Evolutionary conservation across 2,888 invertebrate species (phyloP).

Genomic region (Harpalus rubripes): DNA sequence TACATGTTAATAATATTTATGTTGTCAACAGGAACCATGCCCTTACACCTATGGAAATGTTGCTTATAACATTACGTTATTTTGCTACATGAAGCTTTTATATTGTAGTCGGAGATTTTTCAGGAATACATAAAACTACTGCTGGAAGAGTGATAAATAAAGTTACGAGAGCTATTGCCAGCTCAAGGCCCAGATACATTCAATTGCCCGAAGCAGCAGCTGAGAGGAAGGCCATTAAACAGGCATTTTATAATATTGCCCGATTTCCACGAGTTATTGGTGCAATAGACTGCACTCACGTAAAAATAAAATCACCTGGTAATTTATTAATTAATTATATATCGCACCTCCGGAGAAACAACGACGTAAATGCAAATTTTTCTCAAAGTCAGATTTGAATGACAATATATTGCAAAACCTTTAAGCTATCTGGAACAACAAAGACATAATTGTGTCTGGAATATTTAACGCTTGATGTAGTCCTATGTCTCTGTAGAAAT

Average conservation of each 20-base stretch:
- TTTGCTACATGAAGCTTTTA: slow-evolving; percentile 18
- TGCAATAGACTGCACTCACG: slow-evolving; percentile 68
- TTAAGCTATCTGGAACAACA: no score
- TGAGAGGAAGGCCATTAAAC: slow-evolving; percentile 6
- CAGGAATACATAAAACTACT: slow-evolving; percentile 21
- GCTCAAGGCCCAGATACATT: slow-evolving; percentile 15
- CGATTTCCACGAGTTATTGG: slow-evolving; percentile 52
- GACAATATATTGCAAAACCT: no score
- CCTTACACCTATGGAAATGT: slow-evolving; percentile 7
- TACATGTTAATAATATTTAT: slow-evolving; percentile 18
- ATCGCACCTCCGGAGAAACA: no score
- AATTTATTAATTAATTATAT: slow-evolving; percentile 64
- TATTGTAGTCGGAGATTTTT: slow-evolving; percentile 5
- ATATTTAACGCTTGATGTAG: no score
- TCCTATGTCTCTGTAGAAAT: no score
- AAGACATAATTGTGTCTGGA: no score
- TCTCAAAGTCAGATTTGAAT: no score
- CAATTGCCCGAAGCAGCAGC: slow-evolving; percentile 9
- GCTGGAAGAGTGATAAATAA: slow-evolving; percentile 17
- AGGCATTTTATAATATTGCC: slow-evolving; percentile 58
- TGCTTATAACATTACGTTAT: slow-evolving; percentile 35
- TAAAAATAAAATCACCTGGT: slow-evolving; percentile 69
- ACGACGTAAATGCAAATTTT: no score
- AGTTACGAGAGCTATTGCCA: slow-evolving; percentile 9
- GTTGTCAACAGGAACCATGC: slow-evolving; percentile 13